A percentile compares a stretch with the other conserved stretches of the same genome.
Conservation (phyloP, 1,140 invertebrate genomes). For the Brachionus manjavacas region DNA sequence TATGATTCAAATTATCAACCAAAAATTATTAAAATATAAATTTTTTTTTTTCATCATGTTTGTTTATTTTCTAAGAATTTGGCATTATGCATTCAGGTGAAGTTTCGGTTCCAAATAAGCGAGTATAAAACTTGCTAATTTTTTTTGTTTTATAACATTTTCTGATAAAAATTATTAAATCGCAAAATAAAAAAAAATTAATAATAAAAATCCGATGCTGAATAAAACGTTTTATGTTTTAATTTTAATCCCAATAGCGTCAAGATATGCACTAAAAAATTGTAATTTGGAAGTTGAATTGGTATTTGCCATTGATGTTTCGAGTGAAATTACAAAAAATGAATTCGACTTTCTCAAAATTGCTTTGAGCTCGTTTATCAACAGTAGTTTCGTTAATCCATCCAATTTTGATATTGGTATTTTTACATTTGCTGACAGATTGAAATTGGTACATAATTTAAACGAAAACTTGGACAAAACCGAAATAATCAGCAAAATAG, state of each 20-base stretch:
- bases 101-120: not conserved
- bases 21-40: not conserved
- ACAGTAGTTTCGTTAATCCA: not conserved
- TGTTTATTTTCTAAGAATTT: not conserved
- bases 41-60: not conserved
- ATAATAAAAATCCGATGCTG: not conserved
- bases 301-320: not conserved
- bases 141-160: not conserved
- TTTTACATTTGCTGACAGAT: not conserved
- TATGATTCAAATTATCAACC: too few species aligned
- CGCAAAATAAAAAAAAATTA: not conserved
- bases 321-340: not conserved
- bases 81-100: not conserved
- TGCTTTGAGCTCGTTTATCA: not conserved
- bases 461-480: not conserved
- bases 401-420: not conserved
- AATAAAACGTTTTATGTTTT: not conserved
- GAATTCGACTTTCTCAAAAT: not conserved
- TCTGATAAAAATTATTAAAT: not conserved
- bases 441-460: not conserved
- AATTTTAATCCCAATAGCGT: not conserved
- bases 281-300: not conserved
- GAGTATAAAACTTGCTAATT: not conserved
- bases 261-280: not conserved
- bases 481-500: not conserved